Percentiles rank a stretch among this genome's conserved stretches.
These are phyloP conservation scores for Cosmopolites sordidus DNA, from an alignment of 2,888 invertebrate species.

Conservation along the genomic window DNA sequence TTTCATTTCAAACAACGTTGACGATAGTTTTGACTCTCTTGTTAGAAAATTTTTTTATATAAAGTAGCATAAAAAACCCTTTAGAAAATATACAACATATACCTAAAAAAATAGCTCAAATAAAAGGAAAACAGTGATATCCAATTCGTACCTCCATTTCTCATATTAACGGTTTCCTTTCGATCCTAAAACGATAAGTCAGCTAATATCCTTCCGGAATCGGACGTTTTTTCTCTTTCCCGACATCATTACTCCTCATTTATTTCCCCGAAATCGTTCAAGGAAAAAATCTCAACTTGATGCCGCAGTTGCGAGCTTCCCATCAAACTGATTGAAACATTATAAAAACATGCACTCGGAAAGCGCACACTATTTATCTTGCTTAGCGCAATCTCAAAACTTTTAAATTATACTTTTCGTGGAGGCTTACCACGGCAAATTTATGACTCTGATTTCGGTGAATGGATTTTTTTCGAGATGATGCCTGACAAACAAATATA, in stretches of 20 bases:
- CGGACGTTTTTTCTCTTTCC: constrained; percentile 7
- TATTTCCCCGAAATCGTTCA: constrained; percentile 29
- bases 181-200: constrained; percentile 5
- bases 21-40: too few species aligned
- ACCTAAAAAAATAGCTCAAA: too few species aligned
- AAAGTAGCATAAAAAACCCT: too few species aligned
- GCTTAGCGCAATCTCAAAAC: constrained; percentile 30
- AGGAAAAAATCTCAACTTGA: constrained; percentile 34
- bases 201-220: constrained; percentile 5
- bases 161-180: background rate
- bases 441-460: constrained; percentile 17
- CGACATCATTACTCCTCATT: constrained; percentile 27
- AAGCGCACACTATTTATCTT: constrained; percentile 30
- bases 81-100: too few species aligned
- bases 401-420: constrained; percentile 25
- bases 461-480: constrained; percentile 14
- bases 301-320: constrained; percentile 31
- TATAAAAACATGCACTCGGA: constrained; percentile 33
- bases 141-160: background rate
- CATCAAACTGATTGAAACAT: constrained; percentile 37
- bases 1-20: too few species aligned
- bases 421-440: constrained; percentile 5
- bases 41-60: too few species aligned
- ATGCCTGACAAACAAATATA: too few species aligned
- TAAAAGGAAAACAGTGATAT: too few species aligned